Evolutionary conservation across 2,797 vertebrate genomes (phyloP).

Genomic region (Pristis pectinata): DNA sequence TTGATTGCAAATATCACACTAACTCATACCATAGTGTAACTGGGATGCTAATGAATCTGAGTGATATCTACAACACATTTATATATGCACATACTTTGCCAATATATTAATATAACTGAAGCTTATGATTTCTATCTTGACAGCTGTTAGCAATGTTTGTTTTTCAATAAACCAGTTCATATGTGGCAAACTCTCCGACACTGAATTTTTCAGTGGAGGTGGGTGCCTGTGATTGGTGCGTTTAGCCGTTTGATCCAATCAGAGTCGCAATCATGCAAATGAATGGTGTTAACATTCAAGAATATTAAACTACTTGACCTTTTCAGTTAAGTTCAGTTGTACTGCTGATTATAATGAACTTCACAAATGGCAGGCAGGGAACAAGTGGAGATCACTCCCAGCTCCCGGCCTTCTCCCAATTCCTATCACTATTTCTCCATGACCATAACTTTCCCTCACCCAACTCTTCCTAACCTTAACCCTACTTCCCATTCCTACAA

Average conservation of each 20-base stretch:
- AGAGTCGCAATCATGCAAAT: constrained; percentile 22
- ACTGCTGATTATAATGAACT: not conserved
- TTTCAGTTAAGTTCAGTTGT: not conserved
- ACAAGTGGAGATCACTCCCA: no score
- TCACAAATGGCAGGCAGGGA: not conserved
- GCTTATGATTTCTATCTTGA: not conserved
- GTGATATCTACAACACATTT: not conserved
- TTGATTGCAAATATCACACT: not conserved
- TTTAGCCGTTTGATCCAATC: not conserved
- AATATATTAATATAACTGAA: not conserved
- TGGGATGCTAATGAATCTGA: not conserved
- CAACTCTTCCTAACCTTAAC: no score
- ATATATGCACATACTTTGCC: not conserved
- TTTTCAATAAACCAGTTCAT: not conserved
- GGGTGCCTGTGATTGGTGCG: not conserved
- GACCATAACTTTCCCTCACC: no score
- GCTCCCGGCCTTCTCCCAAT: not conserved
- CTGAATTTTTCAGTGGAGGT: not conserved
- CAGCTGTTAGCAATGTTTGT: constrained; percentile 18
- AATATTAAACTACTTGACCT: constrained; percentile 29
- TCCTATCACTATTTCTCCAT: not conserved
- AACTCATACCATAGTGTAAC: not conserved
- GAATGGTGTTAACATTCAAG: not conserved
- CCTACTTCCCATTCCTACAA: no score
- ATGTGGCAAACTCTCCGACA: not conserved